Base-by-base conservation (phyloP, 2,113 vertebrate genomes). In the Menura novaehollandiae region DNA sequence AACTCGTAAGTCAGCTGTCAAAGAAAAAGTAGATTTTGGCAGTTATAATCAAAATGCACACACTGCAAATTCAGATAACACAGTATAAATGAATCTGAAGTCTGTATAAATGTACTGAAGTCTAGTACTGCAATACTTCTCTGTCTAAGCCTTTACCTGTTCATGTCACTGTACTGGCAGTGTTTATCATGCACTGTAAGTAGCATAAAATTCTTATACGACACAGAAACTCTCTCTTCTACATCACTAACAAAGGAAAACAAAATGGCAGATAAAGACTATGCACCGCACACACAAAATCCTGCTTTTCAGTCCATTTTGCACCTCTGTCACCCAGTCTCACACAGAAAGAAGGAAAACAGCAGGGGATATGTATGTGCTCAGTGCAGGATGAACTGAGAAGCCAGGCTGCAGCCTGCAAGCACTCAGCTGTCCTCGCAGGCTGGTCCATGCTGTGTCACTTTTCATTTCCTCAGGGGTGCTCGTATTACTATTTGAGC, bases 121-220 rank as follows among this genome's bases (percentile, higher is more conserved):
- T n/a, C 20, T 33, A 41, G 15, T 9, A 27, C 26, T 55, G 26
- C 52, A 55, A 24, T 20, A 32, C 9, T 43, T 66, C 28, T 16
- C 75, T 79, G 33, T 5, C 13, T n/a, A 9, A 11, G 52, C 12
- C 78, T 83, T 87, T 74, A 56, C 28, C 62, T 68, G 37, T 47
- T 43, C 58, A 7, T n/a, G 39, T 62, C 26, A 26, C 32, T 37
- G 27, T 11, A 28, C 22, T 41, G 84, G 22, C 60, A 80, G 10
- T 7, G 32, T 41, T 39, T 30, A 51, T 21, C 35, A 10, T 10
- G 27, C 0, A 0, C 26, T 46, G 16, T 15, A 26, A 39, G 33
- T 14, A 71, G 47, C 85, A 87, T 2, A 72, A 64, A 66, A 63
- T 75, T 67, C 41, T 64, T 26, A 21, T 1, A 35, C 68, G 64